A percentile compares a stretch with the other conserved stretches of the same genome.
phyloP scores from a whole-genome alignment of 1,140 invertebrate species.

The Drosophila kurseongensis region DNA sequence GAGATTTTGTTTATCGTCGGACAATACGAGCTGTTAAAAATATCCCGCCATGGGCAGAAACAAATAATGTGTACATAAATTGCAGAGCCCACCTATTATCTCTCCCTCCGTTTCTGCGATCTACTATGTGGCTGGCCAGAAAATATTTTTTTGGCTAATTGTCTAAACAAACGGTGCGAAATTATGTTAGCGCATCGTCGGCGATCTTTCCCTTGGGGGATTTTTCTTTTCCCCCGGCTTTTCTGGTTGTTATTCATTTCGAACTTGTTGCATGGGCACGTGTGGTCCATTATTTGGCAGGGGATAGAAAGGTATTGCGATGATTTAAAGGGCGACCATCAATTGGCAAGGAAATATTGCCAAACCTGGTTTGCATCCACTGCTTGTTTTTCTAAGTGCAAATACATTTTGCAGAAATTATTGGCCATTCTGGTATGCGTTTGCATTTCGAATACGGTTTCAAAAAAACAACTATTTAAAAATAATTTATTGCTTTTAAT shows the following conservation, averaged over 20 bases:
- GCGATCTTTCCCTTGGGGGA: constrained; percentile 10
- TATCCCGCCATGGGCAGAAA: constrained; percentile 44
- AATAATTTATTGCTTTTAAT: too few relatives aligned
- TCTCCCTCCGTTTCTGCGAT: constrained; percentile 8
- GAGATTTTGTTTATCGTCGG: constrained; percentile 48
- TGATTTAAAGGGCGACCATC: neutral
- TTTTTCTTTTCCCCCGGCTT: constrained; percentile 4
- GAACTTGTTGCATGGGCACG: constrained; percentile 12
- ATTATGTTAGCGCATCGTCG: constrained; percentile 40
- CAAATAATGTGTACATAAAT: constrained; percentile 63
- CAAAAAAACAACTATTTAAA: too few relatives aligned
- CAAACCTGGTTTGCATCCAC: neutral
- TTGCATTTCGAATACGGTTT: neutral
- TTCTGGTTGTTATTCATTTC: constrained; percentile 15
- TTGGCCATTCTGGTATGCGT: neutral
- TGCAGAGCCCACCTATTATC: constrained; percentile 49
- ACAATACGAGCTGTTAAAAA: constrained; percentile 58
- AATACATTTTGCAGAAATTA: neutral
- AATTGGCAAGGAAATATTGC: neutral
- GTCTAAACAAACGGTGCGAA: constrained; percentile 60
- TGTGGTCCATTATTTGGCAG: constrained; percentile 8
- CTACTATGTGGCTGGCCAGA: constrained; percentile 4
- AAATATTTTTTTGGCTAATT: constrained; percentile 48
- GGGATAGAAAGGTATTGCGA: too few relatives aligned
- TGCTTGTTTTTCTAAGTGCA: neutral